A percentile compares a stretch with the other conserved stretches of the same genome.
phyloP scores from a whole-genome alignment of 2,888 invertebrate genomes.

The Hirtodrosophila histrioides region DNA sequence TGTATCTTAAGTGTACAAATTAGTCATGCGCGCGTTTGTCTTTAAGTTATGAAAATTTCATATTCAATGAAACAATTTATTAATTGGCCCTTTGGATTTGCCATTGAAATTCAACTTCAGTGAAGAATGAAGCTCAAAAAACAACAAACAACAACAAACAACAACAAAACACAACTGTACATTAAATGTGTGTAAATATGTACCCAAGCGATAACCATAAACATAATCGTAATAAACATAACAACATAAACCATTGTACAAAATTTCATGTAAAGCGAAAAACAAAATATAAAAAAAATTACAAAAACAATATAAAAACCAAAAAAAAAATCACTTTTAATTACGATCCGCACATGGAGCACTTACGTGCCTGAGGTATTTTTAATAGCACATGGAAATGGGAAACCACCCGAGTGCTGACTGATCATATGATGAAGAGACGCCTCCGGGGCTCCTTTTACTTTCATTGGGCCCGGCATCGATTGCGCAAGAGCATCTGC shows the following conservation, averaged over 20 bases:
- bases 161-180: conserved; percentile 17
- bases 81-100: conserved; percentile 47
- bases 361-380: no score
- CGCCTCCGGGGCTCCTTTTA: conserved; percentile 31
- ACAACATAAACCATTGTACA: conserved; percentile 51
- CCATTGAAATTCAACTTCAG: conserved; percentile 63
- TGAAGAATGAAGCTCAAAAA: conserved; percentile 51
- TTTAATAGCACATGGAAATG: conserved; percentile 17
- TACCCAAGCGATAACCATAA: conserved; percentile 43
- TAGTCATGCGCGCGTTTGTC: conserved; percentile 81
- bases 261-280: conserved; percentile 57
- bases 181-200: conserved; percentile 68
- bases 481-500: conserved; percentile 47
- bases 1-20: conserved; percentile 80
- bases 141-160: conserved; percentile 10
- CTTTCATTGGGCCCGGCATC: conserved; percentile 43
- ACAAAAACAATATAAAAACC: conserved; percentile 44
- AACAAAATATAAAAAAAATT: conserved; percentile 37
- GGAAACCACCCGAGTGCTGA: conserved; percentile 20
- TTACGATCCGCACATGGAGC: conserved; percentile 11
- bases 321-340: conserved; percentile 30
- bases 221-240: conserved; percentile 49
- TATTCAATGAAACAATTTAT: conserved; percentile 27
- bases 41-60: conserved; percentile 69
- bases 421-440: conserved; percentile 13